phyloP scores from a whole-genome alignment of 2,888 invertebrate species.

The Teleiodes luculella region DNA sequence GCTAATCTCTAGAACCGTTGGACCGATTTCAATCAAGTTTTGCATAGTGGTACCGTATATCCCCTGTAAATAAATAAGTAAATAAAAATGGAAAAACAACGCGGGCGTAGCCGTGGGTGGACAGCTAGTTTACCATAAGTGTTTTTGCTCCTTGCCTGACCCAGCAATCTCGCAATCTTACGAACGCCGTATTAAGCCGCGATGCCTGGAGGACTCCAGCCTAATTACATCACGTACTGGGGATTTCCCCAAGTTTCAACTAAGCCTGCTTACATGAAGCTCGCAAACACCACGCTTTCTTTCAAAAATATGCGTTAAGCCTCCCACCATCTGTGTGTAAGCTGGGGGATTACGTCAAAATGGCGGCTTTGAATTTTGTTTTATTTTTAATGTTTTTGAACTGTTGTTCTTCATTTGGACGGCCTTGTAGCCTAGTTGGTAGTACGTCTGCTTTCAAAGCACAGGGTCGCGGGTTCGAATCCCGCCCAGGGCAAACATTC shows the following conservation, averaged over 20 bases:
- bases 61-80: too few species aligned
- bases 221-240: constrained; percentile 52
- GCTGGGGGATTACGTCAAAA: constrained; percentile 18
- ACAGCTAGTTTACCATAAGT: not conserved
- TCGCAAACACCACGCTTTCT: constrained; percentile 55
- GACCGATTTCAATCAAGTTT: too few species aligned
- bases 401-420: constrained; percentile 2
- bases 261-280: constrained; percentile 47
- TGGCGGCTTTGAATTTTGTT: constrained; percentile 1
- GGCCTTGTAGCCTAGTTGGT: too few species aligned
- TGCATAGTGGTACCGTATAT: too few species aligned
- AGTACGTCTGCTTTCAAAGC: too few species aligned
- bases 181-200: constrained; percentile 26
- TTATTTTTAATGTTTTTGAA: constrained; percentile 4
- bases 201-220: constrained; percentile 34
- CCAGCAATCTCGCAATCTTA: not conserved
- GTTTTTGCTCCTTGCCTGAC: not conserved
- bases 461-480: too few species aligned
- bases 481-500: too few species aligned
- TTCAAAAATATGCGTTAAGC: constrained; percentile 59
- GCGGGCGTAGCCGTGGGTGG: not conserved
- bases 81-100: not conserved
- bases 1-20: too few species aligned
- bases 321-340: constrained; percentile 47
- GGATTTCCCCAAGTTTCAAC: constrained; percentile 51